Base-by-base conservation (phyloP, 2,797 vertebrate genomes). In the Paguma larvata region DNA sequence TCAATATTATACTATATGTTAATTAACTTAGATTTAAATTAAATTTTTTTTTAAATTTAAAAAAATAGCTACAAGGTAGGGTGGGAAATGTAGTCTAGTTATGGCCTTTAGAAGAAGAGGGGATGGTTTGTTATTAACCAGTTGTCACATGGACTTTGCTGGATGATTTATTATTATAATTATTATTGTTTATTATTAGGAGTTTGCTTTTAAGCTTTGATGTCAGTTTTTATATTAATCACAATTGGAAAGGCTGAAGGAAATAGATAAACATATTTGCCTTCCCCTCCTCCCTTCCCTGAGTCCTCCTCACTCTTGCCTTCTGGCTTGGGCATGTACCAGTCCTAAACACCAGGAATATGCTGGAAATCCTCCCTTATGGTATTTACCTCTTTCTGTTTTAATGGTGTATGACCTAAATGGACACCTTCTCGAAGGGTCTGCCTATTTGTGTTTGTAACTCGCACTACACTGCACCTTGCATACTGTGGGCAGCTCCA, bases 121-220 rank as follows among this genome's bases (percentile, higher is more conserved):
- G 34, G 78, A 53, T 82, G 16, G 65, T 62, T 63, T 89, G 41
- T 38, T 78, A 68, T 38, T 68, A 56, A 27, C 38, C 34, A 82
- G 44, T 25, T 93, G 38, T 67, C n/a, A 32, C 32, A 67, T 19
- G 21, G 48, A 84, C 13, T 53, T 91, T 91, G n/a, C 34, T 91
- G 92, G 18, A 21, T 89, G 56, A 56, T 56, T 94, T 93, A 44
- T 80, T 92, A 62, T 32, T 92, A 5, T n/a, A n/a, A n/a, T 70
- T 87, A 30, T 94, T 91, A 44, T 80, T 92, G 51, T 32, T 70
- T 87, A n/a, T 65, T 83, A 34, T 34, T 73, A 48, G 23, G 70
- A 65, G 73, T 96, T 96, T 88, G 46, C 38, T 77, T 96, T 96
- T 78, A 87, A 84, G 19, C 8, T 30, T 95, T n/a, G 3, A 56